Evolutionary conservation across 64 coral and sea anemone species (phyloP), one percentile per base, ranked within the genome.

Genomic region (Anthopleura sola): DNA sequence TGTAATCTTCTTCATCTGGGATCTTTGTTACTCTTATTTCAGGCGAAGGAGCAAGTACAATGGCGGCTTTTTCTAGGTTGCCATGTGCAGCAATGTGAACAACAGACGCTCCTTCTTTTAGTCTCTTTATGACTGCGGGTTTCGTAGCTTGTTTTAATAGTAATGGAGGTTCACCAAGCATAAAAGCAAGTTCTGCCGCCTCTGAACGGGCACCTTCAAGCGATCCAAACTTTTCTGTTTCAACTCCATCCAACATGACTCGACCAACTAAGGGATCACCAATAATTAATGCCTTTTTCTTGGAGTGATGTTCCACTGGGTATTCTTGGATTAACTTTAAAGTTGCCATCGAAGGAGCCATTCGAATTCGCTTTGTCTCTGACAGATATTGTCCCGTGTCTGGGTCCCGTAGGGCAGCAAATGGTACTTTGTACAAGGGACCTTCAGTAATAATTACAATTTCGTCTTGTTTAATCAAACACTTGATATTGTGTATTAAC

Each of bases 331-430:
- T 17, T 3, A 32, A 32, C 19, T 36, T 76, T 37, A 76, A 76
- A 5, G 74, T 38, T 37, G 29, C 10, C 2, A 76, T 32, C 1
- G 74, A 76, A 76, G 74, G 74, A 34, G 37, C 31, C 4, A 76
- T 28, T 34, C 74, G 3, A 38, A 76, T 76, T 31, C 37, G 37
- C 31, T 76, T 76, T 6, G 74, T 76, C 37, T 76, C 74, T 34
- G 37, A 76, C 29, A 76, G 0, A 39, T 20, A 39, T 34, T 32
- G 29, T 76, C 74, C 74, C 31, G 74, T 34, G 23, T 76, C 74
- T 19, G 74, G 74, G 37, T 76, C 37, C 16, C 37, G 74, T 39
- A 76, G 37, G 74, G 74, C 74, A 76, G 74, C 74, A 76, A 76
- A 76, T 76, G 74, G 74, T 17, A 76, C 33, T 76, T 20, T 76